Percentiles rank a stretch among this genome's conserved stretches.
Evolutionary conservation across 2,113 vertebrate genomes (phyloP).

Genomic region (Atherinomorus stipes): DNA sequence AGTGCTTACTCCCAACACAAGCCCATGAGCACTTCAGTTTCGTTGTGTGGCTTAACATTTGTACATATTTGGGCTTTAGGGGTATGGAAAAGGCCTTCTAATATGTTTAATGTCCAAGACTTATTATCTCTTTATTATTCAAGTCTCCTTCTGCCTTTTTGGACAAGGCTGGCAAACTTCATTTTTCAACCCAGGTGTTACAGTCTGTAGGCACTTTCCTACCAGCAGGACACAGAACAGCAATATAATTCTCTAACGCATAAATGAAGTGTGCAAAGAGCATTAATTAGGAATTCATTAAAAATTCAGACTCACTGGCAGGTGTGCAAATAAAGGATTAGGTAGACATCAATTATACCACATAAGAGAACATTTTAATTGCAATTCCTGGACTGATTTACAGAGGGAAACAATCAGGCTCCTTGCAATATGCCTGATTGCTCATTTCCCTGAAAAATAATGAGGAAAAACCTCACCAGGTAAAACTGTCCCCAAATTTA

Average conservation of each 20-base stretch:
- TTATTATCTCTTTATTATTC: slow-evolving; percentile 27
- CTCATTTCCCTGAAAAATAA: slow-evolving; percentile 84
- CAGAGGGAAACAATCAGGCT: slow-evolving; percentile 83
- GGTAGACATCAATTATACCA: slow-evolving; percentile 85
- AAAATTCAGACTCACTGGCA: slow-evolving; percentile 85
- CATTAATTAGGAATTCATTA: slow-evolving; percentile 89
- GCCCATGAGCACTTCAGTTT: not conserved
- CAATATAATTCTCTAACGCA: slow-evolving; percentile 81
- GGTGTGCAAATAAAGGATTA: slow-evolving; percentile 90
- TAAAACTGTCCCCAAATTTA: slow-evolving; percentile 64
- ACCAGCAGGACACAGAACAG: slow-evolving; percentile 74
- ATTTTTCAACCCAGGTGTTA: slow-evolving; percentile 59
- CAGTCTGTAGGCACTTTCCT: slow-evolving; percentile 58
- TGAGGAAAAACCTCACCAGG: slow-evolving; percentile 80
- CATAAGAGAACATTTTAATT: slow-evolving; percentile 88
- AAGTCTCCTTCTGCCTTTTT: slow-evolving; percentile 24
- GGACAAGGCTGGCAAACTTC: slow-evolving; percentile 29
- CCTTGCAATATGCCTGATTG: slow-evolving; percentile 80
- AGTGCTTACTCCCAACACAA: not conserved
- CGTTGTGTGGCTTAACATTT: not conserved
- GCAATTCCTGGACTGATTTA: slow-evolving; percentile 86
- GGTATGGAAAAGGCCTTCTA: slow-evolving; percentile 30
- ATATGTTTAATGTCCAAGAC: slow-evolving; percentile 43
- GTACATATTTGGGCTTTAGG: slow-evolving; percentile 27
- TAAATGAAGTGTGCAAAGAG: slow-evolving; percentile 85